Base-by-base conservation (phyloP, 2,797 vertebrate species). In the Gallinago solitaria region DNA sequence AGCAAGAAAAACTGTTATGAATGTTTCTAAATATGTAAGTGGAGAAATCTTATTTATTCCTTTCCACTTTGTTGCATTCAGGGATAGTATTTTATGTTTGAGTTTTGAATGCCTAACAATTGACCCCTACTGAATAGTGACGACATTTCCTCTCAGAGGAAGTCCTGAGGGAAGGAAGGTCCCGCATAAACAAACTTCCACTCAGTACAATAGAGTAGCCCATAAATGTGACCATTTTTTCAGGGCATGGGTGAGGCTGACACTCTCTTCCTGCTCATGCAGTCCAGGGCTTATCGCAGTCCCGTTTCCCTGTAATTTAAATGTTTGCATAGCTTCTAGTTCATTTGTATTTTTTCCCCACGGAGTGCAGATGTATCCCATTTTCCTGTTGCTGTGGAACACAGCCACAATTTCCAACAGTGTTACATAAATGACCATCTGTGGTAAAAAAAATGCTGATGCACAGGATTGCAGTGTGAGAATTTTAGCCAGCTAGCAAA, bases 381-480 rank as follows among this genome's bases (percentile, higher is more conserved):
- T 97, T 97, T 98, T 97, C 97, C 98, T 97, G 97, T 97, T 98
- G 93, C 97, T 87, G 92, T 93, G 95, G 97, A 97, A 97, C 88
- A 82, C 60, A 69, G 95, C 74, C 54, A 83, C 89, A 81, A 11
- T 97, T 96, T 86, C 85, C 95, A 97, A 76, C 69, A 91, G 89
- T 69, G 59, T 96, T 96, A 83, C 93, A 82, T 94, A 92, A 96
- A 96, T 83, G 87, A 93, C 96, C 96, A 97, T 96, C 96, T 96
- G 97, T 83, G 54, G 65, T 48, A 33, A 87, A 82, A 78, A 85
- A 93, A 92, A 65, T 83, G 95, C 96, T 96, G 93, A 92, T 50
- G 35, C 53, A 63, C 67, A 87, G 71, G 89, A 67, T 81, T 77
- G 68, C 59, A 47, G 90, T 86, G 73, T 86, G 96, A 93, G 89